These are phyloP conservation scores for Ganaspis sp. DNA, from an alignment of 1,140 invertebrate species.

Conservation along the genomic window DNA sequence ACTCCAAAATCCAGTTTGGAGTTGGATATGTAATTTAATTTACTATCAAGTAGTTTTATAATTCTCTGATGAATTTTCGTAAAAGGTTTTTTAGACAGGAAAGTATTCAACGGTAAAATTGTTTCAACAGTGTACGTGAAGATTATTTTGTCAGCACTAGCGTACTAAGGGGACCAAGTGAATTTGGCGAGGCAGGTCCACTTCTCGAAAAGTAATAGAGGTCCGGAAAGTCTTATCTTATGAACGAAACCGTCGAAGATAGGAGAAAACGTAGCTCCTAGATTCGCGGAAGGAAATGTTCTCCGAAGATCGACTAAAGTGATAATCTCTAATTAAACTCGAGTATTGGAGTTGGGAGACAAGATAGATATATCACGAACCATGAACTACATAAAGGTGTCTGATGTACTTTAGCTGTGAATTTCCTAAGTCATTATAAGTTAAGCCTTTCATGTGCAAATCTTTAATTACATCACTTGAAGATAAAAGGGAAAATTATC, in stretches of 20 bases:
- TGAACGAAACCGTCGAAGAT: conserved; percentile 21
- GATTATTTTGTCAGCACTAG: not conserved
- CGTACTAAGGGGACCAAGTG: not conserved
- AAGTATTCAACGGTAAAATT: too few species aligned
- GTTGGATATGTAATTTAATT: too few species aligned
- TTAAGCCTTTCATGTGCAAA: conserved; percentile 19
- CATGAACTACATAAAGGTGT: conserved; percentile 20
- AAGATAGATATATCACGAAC: conserved; percentile 13
- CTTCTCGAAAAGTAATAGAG: conserved; percentile 14
- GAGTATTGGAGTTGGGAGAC: conserved; percentile 24
- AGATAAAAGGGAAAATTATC: not conserved
- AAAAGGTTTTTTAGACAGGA: too few species aligned
- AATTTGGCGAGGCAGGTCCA: not conserved
- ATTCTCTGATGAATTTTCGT: too few species aligned
- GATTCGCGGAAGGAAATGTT: not conserved
- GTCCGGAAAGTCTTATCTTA: not conserved
- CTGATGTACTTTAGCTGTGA: not conserved
- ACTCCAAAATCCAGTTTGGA: too few species aligned
- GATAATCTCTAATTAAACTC: conserved; percentile 29
- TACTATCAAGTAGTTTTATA: too few species aligned
- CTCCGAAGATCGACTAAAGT: conserved; percentile 13
- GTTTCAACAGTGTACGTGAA: too few species aligned
- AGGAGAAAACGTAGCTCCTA: conserved; percentile 5
- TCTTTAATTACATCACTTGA: not conserved
- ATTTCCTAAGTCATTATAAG: conserved; percentile 15